A percentile compares a stretch with the other conserved stretches of the same genome.
Evolutionary conservation across 2,797 vertebrate genomes (phyloP).

Genomic region (Lophius americanus): DNA sequence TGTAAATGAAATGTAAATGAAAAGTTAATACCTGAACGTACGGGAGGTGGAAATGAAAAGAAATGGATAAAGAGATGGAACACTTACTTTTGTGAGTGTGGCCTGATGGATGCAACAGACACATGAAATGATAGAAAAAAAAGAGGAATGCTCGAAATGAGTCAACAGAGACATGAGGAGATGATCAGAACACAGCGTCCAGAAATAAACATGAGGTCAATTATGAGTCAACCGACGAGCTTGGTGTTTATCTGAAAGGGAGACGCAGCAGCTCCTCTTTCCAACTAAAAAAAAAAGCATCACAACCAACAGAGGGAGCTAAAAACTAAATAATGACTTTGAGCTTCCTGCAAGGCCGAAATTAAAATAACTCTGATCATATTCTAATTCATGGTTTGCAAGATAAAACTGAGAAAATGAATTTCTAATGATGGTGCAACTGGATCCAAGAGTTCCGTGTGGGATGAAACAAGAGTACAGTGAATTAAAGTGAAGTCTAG

Average conservation of each 20-base stretch:
- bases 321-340: conserved; percentile 53
- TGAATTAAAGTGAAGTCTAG: conserved; percentile 8
- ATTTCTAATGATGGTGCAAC: not conserved
- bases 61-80: conserved; percentile 46
- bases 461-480: conserved; percentile 4
- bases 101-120: conserved; percentile 84
- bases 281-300: not conserved
- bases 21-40: not conserved
- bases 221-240: conserved; percentile 16
- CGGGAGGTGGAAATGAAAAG: conserved; percentile 1
- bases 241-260: not conserved
- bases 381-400: conserved; percentile 18
- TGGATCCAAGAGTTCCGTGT: not conserved
- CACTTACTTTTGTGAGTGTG: conserved; percentile 89
- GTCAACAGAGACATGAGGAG: conserved; percentile 34
- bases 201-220: conserved; percentile 20
- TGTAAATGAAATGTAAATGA: no score
- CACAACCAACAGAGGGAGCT: conserved; percentile 76
- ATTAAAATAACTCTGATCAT: conserved; percentile 5
- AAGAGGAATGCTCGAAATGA: conserved; percentile 54
- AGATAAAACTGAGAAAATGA: conserved; percentile 6
- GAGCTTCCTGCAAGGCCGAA: not conserved
- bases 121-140: conserved; percentile 72
- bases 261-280: not conserved
- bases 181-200: conserved; percentile 30